phyloP scores from a whole-genome alignment of 2,888 invertebrate genomes.

The Leucania comma region DNA sequence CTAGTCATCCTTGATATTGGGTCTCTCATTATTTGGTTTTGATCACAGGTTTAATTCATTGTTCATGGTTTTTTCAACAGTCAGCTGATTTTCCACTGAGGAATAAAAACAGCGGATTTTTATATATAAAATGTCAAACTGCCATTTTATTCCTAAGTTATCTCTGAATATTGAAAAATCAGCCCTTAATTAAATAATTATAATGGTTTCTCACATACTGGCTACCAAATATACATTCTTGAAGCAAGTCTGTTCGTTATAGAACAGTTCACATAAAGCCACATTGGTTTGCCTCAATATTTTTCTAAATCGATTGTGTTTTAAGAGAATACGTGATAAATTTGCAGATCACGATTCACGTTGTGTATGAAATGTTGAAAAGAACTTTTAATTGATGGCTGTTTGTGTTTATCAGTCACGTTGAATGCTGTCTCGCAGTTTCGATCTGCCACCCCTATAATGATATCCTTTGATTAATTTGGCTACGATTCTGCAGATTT shows the following conservation, averaged over 20 bases:
- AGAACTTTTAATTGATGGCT: conserved; percentile 50
- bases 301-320: not conserved
- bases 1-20: no score
- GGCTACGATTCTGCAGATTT: not conserved
- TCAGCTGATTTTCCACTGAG: no score
- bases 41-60: not conserved
- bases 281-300: not conserved
- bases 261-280: not conserved
- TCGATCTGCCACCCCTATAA: conserved; percentile 4
- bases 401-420: conserved; percentile 43
- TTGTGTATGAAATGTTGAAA: conserved; percentile 5
- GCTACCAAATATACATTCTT: not conserved
- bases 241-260: not conserved
- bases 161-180: no score
- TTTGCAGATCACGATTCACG: conserved; percentile 24
- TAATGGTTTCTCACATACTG: not conserved
- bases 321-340: conserved; percentile 6
- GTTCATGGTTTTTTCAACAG: not conserved
- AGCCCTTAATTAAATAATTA: not conserved
- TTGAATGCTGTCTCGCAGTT: conserved; percentile 25
- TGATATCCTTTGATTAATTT: conserved; percentile 32
- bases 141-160: no score
- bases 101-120: no score
- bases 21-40: not conserved
- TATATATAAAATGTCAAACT: no score